Conservation (phyloP, 2,113 vertebrate genomes). For the Sinocyclocheilus anshuiensis region DNA sequence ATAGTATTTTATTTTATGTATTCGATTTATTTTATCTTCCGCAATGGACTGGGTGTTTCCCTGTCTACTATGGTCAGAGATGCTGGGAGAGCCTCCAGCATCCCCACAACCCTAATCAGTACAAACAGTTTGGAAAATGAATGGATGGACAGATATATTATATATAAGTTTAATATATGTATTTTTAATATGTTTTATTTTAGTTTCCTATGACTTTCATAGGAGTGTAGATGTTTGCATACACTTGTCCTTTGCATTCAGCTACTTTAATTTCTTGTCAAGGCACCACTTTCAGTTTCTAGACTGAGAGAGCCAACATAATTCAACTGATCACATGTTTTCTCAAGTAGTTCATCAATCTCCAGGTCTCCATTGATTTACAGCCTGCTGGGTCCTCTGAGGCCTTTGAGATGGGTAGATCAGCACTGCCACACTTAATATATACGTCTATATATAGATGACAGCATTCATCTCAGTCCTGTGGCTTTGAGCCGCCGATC, state of each 20-base stretch:
- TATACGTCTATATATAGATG: not conserved
- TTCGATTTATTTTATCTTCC: too few relatives aligned
- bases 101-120: too few relatives aligned
- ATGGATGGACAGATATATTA: too few relatives aligned
- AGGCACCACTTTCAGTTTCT: not conserved
- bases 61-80: too few relatives aligned
- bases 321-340: conserved; percentile 41
- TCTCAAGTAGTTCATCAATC: conserved; percentile 41
- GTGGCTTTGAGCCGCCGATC: not conserved
- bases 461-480: conserved; percentile 1
- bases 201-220: too few relatives aligned
- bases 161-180: too few relatives aligned
- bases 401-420: conserved; percentile 3
- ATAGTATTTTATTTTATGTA: too few relatives aligned
- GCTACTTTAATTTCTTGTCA: not conserved
- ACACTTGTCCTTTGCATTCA: not conserved
- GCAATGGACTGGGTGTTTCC: too few relatives aligned
- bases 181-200: too few relatives aligned
- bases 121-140: too few relatives aligned
- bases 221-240: not conserved
- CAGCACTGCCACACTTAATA: conserved; percentile 41
- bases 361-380: conserved; percentile 22
- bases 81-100: too few relatives aligned
- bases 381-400: not conserved
- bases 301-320: conserved; percentile 18